Evolutionary conservation across 2,113 vertebrate species (phyloP).

Genomic region (Plecotus auritus): DNA sequence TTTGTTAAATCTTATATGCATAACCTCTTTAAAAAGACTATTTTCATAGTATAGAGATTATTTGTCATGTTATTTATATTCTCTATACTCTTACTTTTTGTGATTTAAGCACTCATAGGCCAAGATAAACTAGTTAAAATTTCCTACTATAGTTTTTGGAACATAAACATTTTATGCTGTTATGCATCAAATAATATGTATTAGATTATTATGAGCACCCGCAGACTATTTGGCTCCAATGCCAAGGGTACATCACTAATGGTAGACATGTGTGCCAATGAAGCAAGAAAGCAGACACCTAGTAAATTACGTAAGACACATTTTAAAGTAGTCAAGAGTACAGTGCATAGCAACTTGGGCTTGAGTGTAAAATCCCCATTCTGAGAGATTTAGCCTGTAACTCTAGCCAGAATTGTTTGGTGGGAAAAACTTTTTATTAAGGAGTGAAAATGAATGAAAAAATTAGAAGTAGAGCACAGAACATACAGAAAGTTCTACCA

Average conservation of each 20-base stretch:
- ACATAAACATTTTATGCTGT: not conserved
- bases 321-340: not conserved
- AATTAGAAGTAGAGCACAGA: not conserved
- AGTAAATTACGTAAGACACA: not conserved
- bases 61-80: not conserved
- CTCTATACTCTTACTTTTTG: not conserved
- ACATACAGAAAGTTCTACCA: not conserved
- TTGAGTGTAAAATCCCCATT: not conserved
- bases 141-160: not conserved
- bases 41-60: not conserved
- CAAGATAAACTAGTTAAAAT: constrained; percentile 36
- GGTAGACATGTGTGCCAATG: not conserved
- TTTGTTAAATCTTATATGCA: not conserved
- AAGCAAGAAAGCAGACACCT: not conserved
- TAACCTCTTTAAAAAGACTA: not conserved
- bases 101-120: not conserved
- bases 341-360: not conserved
- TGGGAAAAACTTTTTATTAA: not conserved
- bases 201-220: not conserved
- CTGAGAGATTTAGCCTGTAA: not conserved
- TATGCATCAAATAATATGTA: constrained; percentile 7
- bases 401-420: not conserved
- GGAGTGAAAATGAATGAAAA: not conserved
- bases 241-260: not conserved
- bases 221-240: not conserved